A percentile compares a stretch with the other conserved stretches of the same genome.
phyloP scores from a whole-genome alignment of 2,888 invertebrate genomes.

The Sarcophaga rosellei region DNA sequence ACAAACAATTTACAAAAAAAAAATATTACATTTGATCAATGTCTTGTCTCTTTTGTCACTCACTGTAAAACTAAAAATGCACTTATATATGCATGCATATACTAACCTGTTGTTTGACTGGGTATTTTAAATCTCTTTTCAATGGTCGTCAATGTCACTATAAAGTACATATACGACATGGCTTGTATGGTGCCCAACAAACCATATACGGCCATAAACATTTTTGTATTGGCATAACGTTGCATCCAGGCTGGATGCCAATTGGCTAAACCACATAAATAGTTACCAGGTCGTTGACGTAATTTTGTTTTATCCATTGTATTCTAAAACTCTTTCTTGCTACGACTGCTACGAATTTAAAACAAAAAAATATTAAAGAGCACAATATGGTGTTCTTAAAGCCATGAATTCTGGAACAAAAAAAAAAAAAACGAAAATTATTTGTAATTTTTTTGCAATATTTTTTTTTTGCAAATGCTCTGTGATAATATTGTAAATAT shows the following conservation, averaged over 20 bases:
- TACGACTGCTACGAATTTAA: background rate
- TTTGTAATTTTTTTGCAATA: background rate
- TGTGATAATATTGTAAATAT: background rate
- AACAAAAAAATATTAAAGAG: background rate
- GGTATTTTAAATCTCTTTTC: conserved; percentile 87
- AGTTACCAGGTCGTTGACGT: conserved; percentile 71
- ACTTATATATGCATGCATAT: background rate
- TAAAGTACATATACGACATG: conserved; percentile 86
- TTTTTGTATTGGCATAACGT: conserved; percentile 83
- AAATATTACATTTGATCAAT: too few relatives aligned
- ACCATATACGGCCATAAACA: conserved; percentile 85
- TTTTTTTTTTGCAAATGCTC: background rate
- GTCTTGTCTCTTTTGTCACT: too few relatives aligned
- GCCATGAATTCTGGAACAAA: conserved; percentile 37
- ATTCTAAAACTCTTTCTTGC: background rate
- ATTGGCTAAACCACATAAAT: conserved; percentile 83
- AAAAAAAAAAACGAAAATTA: background rate
- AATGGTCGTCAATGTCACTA: conserved; percentile 85
- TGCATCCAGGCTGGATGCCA: conserved; percentile 84
- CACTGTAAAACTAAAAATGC: background rate
- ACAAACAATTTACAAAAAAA: too few relatives aligned
- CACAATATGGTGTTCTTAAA: background rate
- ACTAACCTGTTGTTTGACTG: conserved; percentile 85
- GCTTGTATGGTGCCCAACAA: conserved; percentile 85
- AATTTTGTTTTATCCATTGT: conserved; percentile 65